Evolutionary conservation across 2,113 vertebrate genomes (phyloP).

Genomic region (Acrocephalus kingi): DNA sequence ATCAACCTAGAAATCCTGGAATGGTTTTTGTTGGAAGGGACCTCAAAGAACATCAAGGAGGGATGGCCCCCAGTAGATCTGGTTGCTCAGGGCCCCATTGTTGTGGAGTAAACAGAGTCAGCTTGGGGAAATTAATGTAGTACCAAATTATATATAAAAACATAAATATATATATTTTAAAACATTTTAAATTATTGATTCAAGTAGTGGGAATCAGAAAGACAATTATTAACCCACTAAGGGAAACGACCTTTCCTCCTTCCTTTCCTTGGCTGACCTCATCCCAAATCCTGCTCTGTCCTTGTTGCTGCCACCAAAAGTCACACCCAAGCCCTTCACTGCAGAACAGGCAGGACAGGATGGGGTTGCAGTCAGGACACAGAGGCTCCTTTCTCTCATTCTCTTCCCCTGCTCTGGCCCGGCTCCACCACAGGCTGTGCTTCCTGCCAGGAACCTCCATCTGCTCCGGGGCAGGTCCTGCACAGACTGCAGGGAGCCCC

Average conservation of each 20-base stretch:
- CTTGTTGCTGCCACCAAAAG: not conserved
- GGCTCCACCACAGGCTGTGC: not conserved
- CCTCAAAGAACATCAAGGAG: not conserved
- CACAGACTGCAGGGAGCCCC: not conserved
- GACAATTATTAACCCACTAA: not conserved
- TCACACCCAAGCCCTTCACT: not conserved
- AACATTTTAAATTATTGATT: not conserved
- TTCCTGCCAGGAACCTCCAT: not conserved
- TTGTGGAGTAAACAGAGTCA: not conserved
- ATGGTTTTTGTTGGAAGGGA: not conserved
- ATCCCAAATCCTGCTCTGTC: not conserved
- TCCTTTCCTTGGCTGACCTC: not conserved
- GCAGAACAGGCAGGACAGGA: not conserved
- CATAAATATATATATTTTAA: accelerated
- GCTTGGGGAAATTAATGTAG: not conserved
- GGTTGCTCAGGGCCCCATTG: not conserved
- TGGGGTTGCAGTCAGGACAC: accelerated
- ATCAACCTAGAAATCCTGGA: not conserved
- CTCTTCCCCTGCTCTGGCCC: not conserved
- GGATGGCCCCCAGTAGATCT: too few species aligned
- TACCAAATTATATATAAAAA: not conserved
- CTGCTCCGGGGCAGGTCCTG: not conserved
- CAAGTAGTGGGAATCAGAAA: not conserved
- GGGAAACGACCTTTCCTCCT: not conserved
- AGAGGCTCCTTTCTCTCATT: not conserved